Conservation (phyloP, 2,797 vertebrate genomes). For the Podarcis lilfordi region DNA sequence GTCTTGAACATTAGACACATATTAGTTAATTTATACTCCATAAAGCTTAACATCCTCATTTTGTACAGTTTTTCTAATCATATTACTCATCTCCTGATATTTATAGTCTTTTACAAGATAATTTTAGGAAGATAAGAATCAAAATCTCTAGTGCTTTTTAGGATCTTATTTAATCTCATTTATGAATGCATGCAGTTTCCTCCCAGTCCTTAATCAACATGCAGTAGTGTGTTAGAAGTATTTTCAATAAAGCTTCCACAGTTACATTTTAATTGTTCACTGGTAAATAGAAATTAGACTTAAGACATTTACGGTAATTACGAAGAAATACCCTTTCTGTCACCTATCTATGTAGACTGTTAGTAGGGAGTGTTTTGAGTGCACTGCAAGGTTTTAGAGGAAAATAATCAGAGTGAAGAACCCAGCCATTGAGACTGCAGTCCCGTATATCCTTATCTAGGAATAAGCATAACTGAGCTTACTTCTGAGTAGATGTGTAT, state of each 20-base stretch:
- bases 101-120: constrained; percentile 12
- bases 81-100: background rate
- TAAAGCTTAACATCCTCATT: background rate
- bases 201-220: background rate
- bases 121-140: constrained; percentile 13
- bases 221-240: background rate
- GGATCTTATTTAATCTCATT: background rate
- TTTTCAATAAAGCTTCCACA: background rate
- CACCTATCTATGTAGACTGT: no score
- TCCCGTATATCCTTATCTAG: background rate
- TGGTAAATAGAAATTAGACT: background rate
- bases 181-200: background rate
- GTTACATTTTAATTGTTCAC: background rate
- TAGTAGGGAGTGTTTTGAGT: background rate
- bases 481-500: background rate
- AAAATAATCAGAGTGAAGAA: background rate
- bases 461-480: background rate
- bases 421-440: background rate
- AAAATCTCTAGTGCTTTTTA: background rate
- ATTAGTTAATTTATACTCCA: background rate
- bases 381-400: background rate
- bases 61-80: constrained; percentile 6
- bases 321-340: background rate
- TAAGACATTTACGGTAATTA: background rate
- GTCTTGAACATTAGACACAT: background rate